phyloP scores from a whole-genome alignment of 2,113 vertebrate species.

The Donacobius atricapilla region DNA sequence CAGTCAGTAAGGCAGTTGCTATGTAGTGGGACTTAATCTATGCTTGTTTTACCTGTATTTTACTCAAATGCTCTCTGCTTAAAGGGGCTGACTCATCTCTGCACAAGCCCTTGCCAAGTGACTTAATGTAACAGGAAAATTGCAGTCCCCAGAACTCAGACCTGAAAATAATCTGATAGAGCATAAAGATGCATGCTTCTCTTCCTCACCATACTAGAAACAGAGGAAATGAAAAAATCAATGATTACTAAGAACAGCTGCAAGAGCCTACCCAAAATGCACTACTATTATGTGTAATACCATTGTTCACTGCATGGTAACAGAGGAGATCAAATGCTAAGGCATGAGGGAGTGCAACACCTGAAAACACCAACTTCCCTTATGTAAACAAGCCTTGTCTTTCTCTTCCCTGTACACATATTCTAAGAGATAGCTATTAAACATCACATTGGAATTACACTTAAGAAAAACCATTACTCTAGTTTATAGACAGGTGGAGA shows the following conservation, averaged over 20 bases:
- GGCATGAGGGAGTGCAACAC: background rate
- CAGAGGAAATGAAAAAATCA: background rate
- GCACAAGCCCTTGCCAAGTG: background rate
- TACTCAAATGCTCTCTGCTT: background rate
- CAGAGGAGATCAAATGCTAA: background rate
- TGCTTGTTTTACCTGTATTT: background rate
- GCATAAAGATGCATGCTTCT: background rate
- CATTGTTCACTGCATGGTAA: background rate
- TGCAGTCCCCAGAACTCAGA: background rate
- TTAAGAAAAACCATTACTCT: background rate
- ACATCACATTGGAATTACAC: background rate
- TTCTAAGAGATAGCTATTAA: background rate
- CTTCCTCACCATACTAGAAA: background rate
- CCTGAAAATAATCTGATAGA: background rate
- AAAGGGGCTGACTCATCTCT: background rate
- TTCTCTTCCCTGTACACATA: background rate
- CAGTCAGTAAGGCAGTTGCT: background rate
- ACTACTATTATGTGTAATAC: background rate
- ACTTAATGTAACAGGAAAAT: background rate
- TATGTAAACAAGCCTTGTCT: rapidly evolving
- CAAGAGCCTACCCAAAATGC: background rate
- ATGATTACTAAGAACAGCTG: background rate
- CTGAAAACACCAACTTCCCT: background rate
- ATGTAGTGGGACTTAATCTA: background rate
- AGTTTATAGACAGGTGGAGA: background rate